Percentiles rank a stretch among this genome's conserved stretches.
phyloP scores from a whole-genome alignment of 2,113 vertebrate species.

The Aramus guarauna region DNA sequence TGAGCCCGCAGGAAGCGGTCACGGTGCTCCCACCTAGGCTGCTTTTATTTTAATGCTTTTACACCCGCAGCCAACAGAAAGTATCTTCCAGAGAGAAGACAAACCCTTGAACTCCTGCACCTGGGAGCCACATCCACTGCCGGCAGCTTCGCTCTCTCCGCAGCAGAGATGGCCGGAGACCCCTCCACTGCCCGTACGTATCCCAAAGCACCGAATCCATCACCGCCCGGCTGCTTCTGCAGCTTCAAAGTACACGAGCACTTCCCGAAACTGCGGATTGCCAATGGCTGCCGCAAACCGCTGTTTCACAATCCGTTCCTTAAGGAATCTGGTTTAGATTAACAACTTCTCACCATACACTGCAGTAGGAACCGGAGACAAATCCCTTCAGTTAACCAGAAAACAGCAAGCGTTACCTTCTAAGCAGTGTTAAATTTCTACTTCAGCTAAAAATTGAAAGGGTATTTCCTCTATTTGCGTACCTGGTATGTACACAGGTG shows the following conservation, averaged over 20 bases:
- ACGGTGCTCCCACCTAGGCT: accelerated
- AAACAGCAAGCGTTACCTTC: not conserved
- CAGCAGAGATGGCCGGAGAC: not conserved
- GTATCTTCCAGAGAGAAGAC: not conserved
- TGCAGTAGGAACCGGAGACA: accelerated
- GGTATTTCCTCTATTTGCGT: accelerated
- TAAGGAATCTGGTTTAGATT: not conserved
- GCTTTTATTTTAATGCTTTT: not conserved
- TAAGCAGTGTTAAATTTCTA: not conserved
- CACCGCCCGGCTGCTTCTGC: not conserved
- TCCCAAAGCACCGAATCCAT: accelerated
- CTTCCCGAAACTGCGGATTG: accelerated
- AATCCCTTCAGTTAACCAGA: not conserved
- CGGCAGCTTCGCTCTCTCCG: not conserved
- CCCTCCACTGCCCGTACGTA: not conserved
- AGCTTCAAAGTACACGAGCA: accelerated
- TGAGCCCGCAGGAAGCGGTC: not conserved
- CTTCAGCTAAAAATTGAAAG: not conserved
- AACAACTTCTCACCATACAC: not conserved
- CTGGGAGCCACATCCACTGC: not conserved
- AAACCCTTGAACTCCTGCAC: not conserved
- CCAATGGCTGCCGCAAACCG: not conserved
- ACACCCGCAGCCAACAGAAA: not conserved
- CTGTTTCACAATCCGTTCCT: not conserved
- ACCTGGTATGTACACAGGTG: accelerated